These are phyloP conservation scores for Musca vetustissima DNA, from an alignment of 1,140 invertebrate genomes.

Conservation along the genomic window DNA sequence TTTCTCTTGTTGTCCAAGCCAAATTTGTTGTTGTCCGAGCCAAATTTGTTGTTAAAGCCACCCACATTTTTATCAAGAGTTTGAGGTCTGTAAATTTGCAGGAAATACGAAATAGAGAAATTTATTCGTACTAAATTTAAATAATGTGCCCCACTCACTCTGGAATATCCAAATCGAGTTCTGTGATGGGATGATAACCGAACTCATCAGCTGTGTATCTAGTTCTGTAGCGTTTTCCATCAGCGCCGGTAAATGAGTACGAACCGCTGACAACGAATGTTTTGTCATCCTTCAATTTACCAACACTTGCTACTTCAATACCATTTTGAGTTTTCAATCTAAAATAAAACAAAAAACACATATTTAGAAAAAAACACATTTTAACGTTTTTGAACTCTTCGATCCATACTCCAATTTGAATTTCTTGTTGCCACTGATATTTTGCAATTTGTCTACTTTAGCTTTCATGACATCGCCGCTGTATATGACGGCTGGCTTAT, in stretches of 20 bases:
- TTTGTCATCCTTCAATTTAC: constrained; percentile 53
- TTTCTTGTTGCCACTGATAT: constrained; percentile 48
- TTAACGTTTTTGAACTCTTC: constrained; percentile 9
- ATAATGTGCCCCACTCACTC: constrained; percentile 40
- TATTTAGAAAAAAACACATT: too few relatives aligned
- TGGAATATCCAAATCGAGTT: constrained; percentile 52
- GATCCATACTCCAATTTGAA: constrained; percentile 52
- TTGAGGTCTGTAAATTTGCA: constrained; percentile 35
- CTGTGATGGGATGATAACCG: constrained; percentile 54
- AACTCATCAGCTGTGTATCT: constrained; percentile 54
- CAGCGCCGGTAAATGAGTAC: constrained; percentile 64
- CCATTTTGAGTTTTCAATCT: constrained; percentile 55
- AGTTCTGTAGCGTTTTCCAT: constrained; percentile 63
- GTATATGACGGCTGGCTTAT: constrained; percentile 49
- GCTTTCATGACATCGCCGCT: constrained; percentile 52
- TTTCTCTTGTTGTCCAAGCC: constrained; percentile 42
- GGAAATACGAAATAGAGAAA: not conserved
- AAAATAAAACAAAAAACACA: not conserved
- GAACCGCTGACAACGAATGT: constrained; percentile 62
- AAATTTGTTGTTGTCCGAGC: too few relatives aligned
- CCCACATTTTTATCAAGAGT: constrained; percentile 27
- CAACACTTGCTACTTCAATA: constrained; percentile 51
- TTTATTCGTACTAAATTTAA: not conserved
- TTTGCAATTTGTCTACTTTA: constrained; percentile 48
- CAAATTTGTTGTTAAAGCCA: not conserved